Evolutionary conservation across 2,888 invertebrate species (phyloP).

Genomic region (Thyatira batis): DNA sequence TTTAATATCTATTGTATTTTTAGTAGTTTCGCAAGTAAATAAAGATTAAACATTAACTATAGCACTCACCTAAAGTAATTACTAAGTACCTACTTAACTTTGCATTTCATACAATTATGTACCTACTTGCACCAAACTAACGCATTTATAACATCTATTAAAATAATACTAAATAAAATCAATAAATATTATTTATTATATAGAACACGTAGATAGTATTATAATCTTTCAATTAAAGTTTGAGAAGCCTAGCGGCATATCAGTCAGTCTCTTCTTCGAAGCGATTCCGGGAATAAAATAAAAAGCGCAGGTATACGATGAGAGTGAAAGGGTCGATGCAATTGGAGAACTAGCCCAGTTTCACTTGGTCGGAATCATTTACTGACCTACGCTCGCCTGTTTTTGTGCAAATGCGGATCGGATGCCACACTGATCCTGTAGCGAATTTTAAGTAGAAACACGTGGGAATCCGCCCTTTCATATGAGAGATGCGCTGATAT

Average conservation of each 20-base stretch:
- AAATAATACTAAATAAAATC: slow-evolving; percentile 1
- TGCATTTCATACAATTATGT: too few relatives aligned
- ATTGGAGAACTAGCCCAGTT: slow-evolving; percentile 76
- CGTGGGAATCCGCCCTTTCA: slow-evolving; percentile 70
- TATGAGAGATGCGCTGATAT: slow-evolving; percentile 52
- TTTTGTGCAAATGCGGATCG: slow-evolving; percentile 65
- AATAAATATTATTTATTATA: background rate
- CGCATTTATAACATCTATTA: too few relatives aligned
- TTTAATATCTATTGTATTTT: too few relatives aligned
- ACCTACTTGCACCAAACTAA: too few relatives aligned
- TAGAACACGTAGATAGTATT: background rate
- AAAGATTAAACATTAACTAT: too few relatives aligned
- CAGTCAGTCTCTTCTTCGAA: slow-evolving; percentile 43
- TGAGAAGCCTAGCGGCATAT: slow-evolving; percentile 43
- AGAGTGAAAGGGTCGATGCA: slow-evolving; percentile 82
- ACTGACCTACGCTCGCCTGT: slow-evolving; percentile 66
- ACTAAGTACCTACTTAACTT: too few relatives aligned
- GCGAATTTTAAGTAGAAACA: slow-evolving; percentile 71
- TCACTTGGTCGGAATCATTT: slow-evolving; percentile 45
- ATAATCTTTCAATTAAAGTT: slow-evolving; percentile 37
- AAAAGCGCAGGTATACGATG: slow-evolving; percentile 79
- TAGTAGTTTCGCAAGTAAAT: too few relatives aligned
- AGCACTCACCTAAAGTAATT: too few relatives aligned
- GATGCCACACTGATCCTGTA: slow-evolving; percentile 59
- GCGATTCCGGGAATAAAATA: slow-evolving; percentile 70